Conservation (phyloP, 2,888 invertebrate species). For the Hemistola chrysoprasaria region DNA sequence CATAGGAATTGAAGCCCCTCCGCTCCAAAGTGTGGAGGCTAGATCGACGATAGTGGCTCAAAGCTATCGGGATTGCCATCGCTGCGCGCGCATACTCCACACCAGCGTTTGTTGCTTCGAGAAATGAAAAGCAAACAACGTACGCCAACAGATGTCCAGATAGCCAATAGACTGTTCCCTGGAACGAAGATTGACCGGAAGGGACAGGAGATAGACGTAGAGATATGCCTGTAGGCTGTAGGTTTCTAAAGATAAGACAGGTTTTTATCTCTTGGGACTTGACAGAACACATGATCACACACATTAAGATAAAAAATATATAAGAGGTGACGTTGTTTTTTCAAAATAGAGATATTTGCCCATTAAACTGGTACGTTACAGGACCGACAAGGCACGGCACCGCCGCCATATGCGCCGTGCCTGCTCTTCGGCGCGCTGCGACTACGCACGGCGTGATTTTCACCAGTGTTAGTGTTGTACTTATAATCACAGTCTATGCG, state of each 20-base stretch:
- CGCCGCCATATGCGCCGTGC: too few species aligned
- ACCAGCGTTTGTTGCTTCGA: conserved; percentile 67
- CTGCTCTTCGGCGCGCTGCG: too few species aligned
- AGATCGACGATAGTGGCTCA: conserved; percentile 66
- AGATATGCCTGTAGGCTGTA: conserved; percentile 9
- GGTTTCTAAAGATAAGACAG: conserved; percentile 4
- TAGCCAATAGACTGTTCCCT: conserved; percentile 67
- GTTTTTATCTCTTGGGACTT: conserved; percentile 3
- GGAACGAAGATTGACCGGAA: conserved; percentile 48
- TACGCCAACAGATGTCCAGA: conserved; percentile 77
- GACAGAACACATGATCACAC: too few species aligned
- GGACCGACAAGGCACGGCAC: too few species aligned
- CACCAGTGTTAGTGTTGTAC: too few species aligned
- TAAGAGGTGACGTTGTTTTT: not conserved
- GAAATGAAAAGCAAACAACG: conserved; percentile 80
- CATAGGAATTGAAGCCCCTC: conserved; percentile 39
- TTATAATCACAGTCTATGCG: too few species aligned
- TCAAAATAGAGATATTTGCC: too few species aligned
- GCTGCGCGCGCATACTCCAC: conserved; percentile 64
- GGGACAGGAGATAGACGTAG: conserved; percentile 28
- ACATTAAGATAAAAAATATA: too few species aligned
- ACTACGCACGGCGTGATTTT: too few species aligned
- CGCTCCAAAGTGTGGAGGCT: conserved; percentile 46
- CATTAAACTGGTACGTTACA: too few species aligned
- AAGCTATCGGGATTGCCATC: conserved; percentile 75